phyloP scores from a whole-genome alignment of 1,140 invertebrate species.

The Aleiodes sp. region DNA sequence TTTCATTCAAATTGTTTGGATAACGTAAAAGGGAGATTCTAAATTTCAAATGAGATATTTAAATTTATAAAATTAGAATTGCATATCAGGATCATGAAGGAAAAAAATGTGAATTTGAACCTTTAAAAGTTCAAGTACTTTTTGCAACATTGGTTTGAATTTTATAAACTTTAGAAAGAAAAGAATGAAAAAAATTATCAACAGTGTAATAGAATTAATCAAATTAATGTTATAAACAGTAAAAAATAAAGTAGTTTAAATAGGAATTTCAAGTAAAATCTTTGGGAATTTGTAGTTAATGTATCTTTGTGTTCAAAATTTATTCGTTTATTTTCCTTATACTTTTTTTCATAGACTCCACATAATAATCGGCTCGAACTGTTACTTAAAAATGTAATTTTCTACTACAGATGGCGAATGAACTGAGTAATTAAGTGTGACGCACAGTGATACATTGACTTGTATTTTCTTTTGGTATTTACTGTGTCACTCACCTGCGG shows the following conservation, averaged over 20 bases:
- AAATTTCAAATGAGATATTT: too few relatives aligned
- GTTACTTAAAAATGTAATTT: neutral
- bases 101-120: too few relatives aligned
- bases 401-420: neutral
- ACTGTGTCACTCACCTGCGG: constrained; percentile 47
- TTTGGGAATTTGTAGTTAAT: too few relatives aligned
- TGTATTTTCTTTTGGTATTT: neutral
- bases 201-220: neutral
- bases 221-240: neutral
- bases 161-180: too few relatives aligned
- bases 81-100: too few relatives aligned
- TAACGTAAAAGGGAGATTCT: too few relatives aligned
- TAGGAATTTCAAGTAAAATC: too few relatives aligned
- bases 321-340: neutral
- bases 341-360: neutral
- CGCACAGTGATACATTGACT: neutral
- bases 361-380: neutral
- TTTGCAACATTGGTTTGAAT: too few relatives aligned
- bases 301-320: neutral
- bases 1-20: too few relatives aligned
- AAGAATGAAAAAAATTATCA: neutral
- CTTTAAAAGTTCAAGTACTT: too few relatives aligned
- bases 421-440: neutral
- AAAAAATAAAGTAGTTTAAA: neutral
- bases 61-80: too few relatives aligned